Conservation (phyloP, 2,888 invertebrate genomes). For the Calephelis perditalis region DNA sequence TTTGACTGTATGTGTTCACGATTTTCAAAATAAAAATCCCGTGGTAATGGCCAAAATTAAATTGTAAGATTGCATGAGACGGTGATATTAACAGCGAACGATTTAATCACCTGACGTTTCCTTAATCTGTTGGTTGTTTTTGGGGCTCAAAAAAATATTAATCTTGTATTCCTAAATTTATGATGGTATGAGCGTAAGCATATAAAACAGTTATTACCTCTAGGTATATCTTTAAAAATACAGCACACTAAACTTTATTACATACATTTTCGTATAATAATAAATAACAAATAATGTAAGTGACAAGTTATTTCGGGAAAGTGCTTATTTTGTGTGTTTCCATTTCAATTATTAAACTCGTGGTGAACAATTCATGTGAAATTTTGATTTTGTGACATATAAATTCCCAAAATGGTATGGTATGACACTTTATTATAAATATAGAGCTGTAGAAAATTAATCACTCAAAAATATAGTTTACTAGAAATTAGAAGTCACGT, state of each 20-base stretch:
- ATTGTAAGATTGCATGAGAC: slow-evolving; percentile 73
- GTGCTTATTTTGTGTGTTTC: slow-evolving; percentile 6
- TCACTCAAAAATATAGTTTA: slow-evolving; percentile 3
- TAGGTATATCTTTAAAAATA: neutral
- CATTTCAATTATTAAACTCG: slow-evolving; percentile 5
- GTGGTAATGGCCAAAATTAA: slow-evolving; percentile 69
- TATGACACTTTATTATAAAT: slow-evolving; percentile 6
- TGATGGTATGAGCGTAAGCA: slow-evolving; percentile 12
- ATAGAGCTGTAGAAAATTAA: slow-evolving; percentile 3
- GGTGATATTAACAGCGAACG: slow-evolving; percentile 67
- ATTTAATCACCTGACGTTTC: slow-evolving; percentile 61
- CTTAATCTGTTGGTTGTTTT: slow-evolving; percentile 48
- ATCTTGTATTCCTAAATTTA: slow-evolving; percentile 1
- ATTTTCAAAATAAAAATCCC: slow-evolving; percentile 25
- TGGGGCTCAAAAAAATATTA: slow-evolving; percentile 2
- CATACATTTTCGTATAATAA: slow-evolving; percentile 1
- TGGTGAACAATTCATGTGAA: slow-evolving; percentile 16
- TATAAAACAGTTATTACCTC: neutral
- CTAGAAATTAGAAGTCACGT: slow-evolving; percentile 5
- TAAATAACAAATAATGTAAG: neutral
- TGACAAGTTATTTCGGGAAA: neutral
- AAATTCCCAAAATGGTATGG: slow-evolving; percentile 6
- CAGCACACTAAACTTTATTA: slow-evolving; percentile 6
- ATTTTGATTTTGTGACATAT: slow-evolving; percentile 13
- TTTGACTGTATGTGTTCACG: neutral